phyloP scores from a whole-genome alignment of 2,888 invertebrate species.

The Plagodis pulveraria region DNA sequence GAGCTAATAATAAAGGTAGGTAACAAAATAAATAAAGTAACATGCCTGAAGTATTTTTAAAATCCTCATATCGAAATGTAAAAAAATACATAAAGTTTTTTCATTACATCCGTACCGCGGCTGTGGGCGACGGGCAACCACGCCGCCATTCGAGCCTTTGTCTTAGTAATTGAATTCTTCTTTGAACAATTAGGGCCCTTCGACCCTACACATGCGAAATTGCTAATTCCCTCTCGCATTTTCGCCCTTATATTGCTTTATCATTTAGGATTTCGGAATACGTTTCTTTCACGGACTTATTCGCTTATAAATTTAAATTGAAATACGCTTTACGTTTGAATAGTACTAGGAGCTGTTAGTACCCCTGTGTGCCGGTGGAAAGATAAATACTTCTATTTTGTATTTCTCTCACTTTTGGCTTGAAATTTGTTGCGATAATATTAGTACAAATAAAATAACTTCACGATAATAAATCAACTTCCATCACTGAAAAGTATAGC shows the following conservation, averaged over 20 bases:
- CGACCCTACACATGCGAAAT: conserved; percentile 25
- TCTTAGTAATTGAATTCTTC: conserved; percentile 35
- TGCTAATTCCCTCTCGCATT: conserved; percentile 24
- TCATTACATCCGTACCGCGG: conserved; percentile 7
- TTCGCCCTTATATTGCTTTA: conserved; percentile 17
- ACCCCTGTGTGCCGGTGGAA: too few species aligned
- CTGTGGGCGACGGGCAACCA: conserved; percentile 9
- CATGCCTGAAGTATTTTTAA: conserved; percentile 2
- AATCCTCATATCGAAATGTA: conserved; percentile 3
- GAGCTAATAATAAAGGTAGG: too few species aligned
- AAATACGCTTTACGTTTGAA: neutral
- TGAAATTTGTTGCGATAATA: too few species aligned
- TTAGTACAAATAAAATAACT: too few species aligned
- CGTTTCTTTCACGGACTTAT: neutral
- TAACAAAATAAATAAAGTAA: too few species aligned
- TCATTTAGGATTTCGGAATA: conserved; percentile 2
- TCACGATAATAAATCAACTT: too few species aligned
- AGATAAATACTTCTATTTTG: too few species aligned
- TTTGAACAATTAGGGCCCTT: conserved; percentile 31
- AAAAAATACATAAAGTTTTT: conserved; percentile 20
- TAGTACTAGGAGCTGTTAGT: too few species aligned
- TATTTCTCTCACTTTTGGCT: too few species aligned
- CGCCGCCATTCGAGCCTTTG: conserved; percentile 23
- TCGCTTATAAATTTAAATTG: neutral
- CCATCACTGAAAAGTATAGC: too few species aligned